Conservation (phyloP, 2,888 invertebrate species). For the Ormia ochracea region DNA sequence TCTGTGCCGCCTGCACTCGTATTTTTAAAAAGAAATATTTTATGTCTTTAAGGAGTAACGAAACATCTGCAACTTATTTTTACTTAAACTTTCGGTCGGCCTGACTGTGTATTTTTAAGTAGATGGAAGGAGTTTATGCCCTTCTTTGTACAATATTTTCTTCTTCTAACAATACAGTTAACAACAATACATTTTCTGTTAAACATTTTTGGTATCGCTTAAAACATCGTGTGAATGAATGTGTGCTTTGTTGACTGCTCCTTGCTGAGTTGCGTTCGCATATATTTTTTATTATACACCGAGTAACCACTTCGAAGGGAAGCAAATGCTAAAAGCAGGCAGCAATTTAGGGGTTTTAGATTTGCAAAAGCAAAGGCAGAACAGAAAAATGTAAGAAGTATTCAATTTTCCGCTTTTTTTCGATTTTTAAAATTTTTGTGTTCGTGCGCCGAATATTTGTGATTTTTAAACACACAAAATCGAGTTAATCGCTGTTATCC, state of each 20-base stretch:
- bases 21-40: conserved; percentile 8
- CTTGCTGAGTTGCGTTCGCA: conserved; percentile 28
- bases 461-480: conserved; percentile 22
- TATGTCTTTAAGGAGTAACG: conserved; percentile 52
- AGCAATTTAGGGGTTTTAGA: conserved; percentile 48
- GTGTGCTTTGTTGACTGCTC: conserved; percentile 16
- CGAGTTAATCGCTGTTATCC: conserved; percentile 57
- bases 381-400: not conserved
- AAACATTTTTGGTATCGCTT: conserved; percentile 26
- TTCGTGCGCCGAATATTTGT: conserved; percentile 31
- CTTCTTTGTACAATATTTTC: too few relatives aligned
- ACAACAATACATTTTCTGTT: conserved; percentile 58
- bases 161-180: conserved; percentile 39
- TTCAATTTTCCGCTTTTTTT: conserved; percentile 60
- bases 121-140: conserved; percentile 27
- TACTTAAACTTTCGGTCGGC: conserved; percentile 10
- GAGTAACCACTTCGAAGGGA: conserved; percentile 23
- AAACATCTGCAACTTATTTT: conserved; percentile 57
- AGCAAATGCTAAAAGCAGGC: conserved; percentile 24
- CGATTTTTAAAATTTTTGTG: conserved; percentile 19
- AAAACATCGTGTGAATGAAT: not conserved
- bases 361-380: conserved; percentile 19
- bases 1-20: not conserved
- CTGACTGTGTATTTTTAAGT: conserved; percentile 10
- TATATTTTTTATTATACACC: conserved; percentile 41